Evolutionary conservation across 2,888 invertebrate genomes (phyloP).

Genomic region (Ophion obscuratus): DNA sequence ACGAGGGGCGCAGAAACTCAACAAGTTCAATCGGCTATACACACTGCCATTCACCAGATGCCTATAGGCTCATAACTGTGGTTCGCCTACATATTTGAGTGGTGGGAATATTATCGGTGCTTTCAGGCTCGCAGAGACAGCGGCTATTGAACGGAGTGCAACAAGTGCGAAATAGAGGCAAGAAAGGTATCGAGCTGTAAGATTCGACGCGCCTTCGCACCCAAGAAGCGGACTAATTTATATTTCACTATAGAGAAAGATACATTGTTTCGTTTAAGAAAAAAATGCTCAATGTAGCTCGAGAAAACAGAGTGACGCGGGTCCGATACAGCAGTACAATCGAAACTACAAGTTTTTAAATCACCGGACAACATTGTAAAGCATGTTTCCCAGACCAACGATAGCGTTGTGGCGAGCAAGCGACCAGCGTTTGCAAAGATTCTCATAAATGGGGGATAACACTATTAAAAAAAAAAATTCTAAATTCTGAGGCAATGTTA

Average conservation of each 20-base stretch:
- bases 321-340: too few species aligned
- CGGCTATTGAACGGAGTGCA: conserved; percentile 28
- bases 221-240: conserved; percentile 14
- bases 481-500: neutral
- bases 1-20: conserved; percentile 7
- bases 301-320: too few species aligned
- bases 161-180: conserved; percentile 24
- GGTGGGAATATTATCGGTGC: conserved; percentile 42
- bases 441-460: neutral
- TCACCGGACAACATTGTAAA: too few species aligned
- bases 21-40: conserved; percentile 11
- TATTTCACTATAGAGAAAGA: conserved; percentile 11
- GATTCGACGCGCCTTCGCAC: conserved; percentile 7
- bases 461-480: neutral
- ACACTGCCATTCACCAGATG: conserved; percentile 61
- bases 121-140: conserved; percentile 41
- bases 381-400: too few species aligned
- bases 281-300: neutral
- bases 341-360: too few species aligned
- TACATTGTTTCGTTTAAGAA: conserved; percentile 10
- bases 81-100: conserved; percentile 30
- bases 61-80: conserved; percentile 58
- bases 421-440: neutral
- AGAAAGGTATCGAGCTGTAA: conserved; percentile 5
- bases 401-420: too few species aligned